phyloP scores from a whole-genome alignment of 1,140 invertebrate species.

The Ericerus pela region DNA sequence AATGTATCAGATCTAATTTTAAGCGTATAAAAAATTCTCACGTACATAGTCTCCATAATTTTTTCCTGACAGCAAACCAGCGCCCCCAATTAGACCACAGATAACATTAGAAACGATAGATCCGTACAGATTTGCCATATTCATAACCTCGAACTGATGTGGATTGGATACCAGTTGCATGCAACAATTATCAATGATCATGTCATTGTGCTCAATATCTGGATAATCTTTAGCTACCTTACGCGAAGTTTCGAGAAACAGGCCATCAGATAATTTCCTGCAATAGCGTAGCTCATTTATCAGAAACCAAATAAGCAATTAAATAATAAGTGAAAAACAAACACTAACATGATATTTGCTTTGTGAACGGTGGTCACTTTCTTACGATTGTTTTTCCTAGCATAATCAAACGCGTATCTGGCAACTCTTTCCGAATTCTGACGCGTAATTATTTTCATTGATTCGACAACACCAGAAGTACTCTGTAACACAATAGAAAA shows the following conservation, averaged over 20 bases:
- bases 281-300: constrained; percentile 23
- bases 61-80: constrained; percentile 84
- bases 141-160: constrained; percentile 95
- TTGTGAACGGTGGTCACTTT: constrained; percentile 96
- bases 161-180: constrained; percentile 96
- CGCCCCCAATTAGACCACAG: constrained; percentile 91
- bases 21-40: too few relatives aligned
- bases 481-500: constrained; percentile 37
- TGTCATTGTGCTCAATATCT: constrained; percentile 83
- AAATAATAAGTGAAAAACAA: too few relatives aligned
- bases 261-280: constrained; percentile 86
- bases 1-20: too few relatives aligned
- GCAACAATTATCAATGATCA: constrained; percentile 96
- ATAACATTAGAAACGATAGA: constrained; percentile 95
- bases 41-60: constrained; percentile 94
- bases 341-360: constrained; percentile 88
- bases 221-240: constrained; percentile 82
- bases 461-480: constrained; percentile 85
- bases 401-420: constrained; percentile 92
- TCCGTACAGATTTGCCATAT: constrained; percentile 97
- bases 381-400: constrained; percentile 69
- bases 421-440: constrained; percentile 85
- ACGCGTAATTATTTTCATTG: constrained; percentile 89
- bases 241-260: constrained; percentile 80
- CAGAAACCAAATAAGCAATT: neutral